Evolutionary conservation across 2,797 vertebrate species (phyloP).

Genomic region (Champsocephalus gunnari): DNA sequence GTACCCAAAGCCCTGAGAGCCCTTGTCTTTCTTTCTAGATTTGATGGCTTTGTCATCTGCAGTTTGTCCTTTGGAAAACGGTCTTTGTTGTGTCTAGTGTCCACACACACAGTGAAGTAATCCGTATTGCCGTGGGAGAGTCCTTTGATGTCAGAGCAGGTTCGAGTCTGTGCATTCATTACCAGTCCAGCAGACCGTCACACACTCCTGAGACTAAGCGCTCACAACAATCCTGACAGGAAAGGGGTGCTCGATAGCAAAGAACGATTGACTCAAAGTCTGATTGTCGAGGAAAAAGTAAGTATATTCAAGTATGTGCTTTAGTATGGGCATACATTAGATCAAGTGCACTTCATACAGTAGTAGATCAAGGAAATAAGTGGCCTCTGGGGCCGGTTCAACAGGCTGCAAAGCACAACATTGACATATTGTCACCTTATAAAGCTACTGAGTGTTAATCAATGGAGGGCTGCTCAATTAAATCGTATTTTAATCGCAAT

Average conservation of each 20-base stretch:
- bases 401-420: conserved; percentile 7
- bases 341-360: background rate
- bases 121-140: conserved; percentile 44
- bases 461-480: no score
- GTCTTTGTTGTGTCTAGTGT: conserved; percentile 42
- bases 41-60: conserved; percentile 53
- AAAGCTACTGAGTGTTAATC: background rate
- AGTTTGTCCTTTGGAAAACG: conserved; percentile 63
- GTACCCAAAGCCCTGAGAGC: conserved; percentile 46
- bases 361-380: background rate
- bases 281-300: background rate
- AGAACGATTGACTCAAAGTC: background rate
- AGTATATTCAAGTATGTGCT: background rate
- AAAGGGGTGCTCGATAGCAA: background rate
- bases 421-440: background rate
- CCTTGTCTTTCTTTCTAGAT: conserved; percentile 54
- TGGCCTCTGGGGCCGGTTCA: background rate
- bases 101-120: conserved; percentile 48
- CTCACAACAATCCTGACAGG: conserved; percentile 3
- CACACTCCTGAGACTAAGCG: conserved; percentile 33
- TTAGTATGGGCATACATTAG: background rate
- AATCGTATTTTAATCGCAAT: no score
- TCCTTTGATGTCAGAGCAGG: conserved; percentile 53
- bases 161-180: conserved; percentile 54
- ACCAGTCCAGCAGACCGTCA: conserved; percentile 28